Percentiles rank a stretch among this genome's conserved stretches.
Conservation (phyloP, 2,113 vertebrate genomes). For the Phycodurus eques region DNA sequence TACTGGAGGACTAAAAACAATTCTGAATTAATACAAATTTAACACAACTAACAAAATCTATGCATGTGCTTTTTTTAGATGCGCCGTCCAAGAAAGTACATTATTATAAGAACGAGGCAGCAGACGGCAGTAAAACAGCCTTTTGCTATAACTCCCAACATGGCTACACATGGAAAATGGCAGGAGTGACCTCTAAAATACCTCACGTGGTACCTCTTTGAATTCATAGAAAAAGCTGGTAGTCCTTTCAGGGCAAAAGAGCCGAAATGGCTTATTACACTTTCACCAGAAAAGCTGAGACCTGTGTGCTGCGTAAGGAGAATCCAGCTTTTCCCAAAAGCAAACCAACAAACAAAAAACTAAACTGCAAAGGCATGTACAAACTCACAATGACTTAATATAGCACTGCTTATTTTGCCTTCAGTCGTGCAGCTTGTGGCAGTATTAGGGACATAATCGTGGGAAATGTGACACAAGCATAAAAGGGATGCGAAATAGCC, state of each 20-base stretch:
- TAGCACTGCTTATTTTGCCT: constrained; percentile 17
- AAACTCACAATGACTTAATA: constrained; percentile 67
- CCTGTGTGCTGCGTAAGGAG: constrained; percentile 58
- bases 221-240: not conserved
- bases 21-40: too few species aligned
- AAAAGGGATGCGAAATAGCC: constrained; percentile 29
- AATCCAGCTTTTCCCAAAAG: constrained; percentile 39
- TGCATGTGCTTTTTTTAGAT: too few species aligned
- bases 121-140: too few species aligned
- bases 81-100: too few species aligned
- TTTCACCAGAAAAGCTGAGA: constrained; percentile 36
- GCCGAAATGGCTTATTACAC: constrained; percentile 51
- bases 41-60: too few species aligned
- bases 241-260: constrained; percentile 26
- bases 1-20: too few species aligned
- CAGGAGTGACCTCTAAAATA: too few species aligned
- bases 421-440: constrained; percentile 58
- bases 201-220: not conserved
- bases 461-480: constrained; percentile 52
- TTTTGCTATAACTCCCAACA: too few species aligned
- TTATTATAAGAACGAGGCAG: too few species aligned
- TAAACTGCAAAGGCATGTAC: constrained; percentile 58
- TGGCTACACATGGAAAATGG: too few species aligned
- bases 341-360: constrained; percentile 27
- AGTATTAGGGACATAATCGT: constrained; percentile 54